Base-by-base conservation (phyloP, 2,113 vertebrate genomes). In the Azemiops feae region DNA sequence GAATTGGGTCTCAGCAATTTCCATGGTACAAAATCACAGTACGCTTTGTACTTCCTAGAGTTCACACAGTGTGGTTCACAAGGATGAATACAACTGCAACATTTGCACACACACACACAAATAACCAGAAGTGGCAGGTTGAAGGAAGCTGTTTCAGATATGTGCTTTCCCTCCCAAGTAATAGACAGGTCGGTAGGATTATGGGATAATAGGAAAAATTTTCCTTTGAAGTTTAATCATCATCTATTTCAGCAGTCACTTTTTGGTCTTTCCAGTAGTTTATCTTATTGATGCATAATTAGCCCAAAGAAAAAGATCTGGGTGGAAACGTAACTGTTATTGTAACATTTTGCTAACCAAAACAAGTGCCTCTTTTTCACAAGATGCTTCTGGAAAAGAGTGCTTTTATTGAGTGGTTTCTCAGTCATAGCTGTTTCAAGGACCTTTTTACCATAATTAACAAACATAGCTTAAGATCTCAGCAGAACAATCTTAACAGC, bases 391-490 rank as follows among this genome's bases (percentile, higher is more conserved):
- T 74, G 9, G 23, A 57, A 89, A 93, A 50, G 7, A 3, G 30
- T 89, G 43, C 45, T 89, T 81, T 92, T 64, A 89, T 27, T 6
- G 39, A 92, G 54, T 69, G 25, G 30, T 25, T 74, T 50, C 74
- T 45, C 69, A 53, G 43, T 55, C 16, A 4, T 43, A 30, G 55
- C 50, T 55, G 9, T 89, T 89, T 92, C 50, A 89, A 92, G 87
- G 87, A 81, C 34, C 6, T n/a, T 43, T n/a, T 88, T 54, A 88
- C 87, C 34, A 43, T n/a, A 92, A 92, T 92, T 74, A 92, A 74
- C 91, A 74, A 64, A 34, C 22, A 20, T 9, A 34, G 57, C 86
- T 20, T 25, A 92, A 64, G 34, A 88, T 88, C n/a, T 88, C 50
- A 92, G 47, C 25, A 54, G 39, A 54, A 69, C 50, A 88, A 69